A percentile compares a stretch with the other conserved stretches of the same genome.
Conservation (phyloP, 64 coral and sea anemone genomes). For the Catalaphyllia jardinei region DNA sequence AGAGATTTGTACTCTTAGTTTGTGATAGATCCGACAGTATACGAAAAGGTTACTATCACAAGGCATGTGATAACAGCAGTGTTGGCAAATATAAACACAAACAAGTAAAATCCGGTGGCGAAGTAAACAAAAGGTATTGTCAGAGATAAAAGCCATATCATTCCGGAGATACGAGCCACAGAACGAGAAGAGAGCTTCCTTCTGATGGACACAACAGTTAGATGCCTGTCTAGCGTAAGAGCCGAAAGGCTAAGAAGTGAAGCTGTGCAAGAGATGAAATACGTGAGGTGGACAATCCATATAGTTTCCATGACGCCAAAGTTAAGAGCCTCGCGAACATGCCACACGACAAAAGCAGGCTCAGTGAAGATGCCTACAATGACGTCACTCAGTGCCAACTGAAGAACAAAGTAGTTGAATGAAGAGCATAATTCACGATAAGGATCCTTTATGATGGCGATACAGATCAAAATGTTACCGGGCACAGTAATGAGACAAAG, state of each 20-base stretch:
- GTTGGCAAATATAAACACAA: constrained; percentile 80
- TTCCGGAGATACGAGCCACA: constrained; percentile 38
- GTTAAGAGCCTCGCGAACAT: constrained; percentile 45
- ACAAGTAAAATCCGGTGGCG: constrained; percentile 68
- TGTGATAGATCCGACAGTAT: constrained; percentile 76
- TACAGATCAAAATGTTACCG: constrained; percentile 57
- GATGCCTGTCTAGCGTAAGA: constrained; percentile 78
- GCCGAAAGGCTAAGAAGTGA: constrained; percentile 66
- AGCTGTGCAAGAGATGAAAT: constrained; percentile 66
- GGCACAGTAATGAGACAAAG: constrained; percentile 54
- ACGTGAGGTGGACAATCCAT: constrained; percentile 52
- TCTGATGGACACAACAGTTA: constrained; percentile 76
- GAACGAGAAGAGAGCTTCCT: constrained; percentile 47
- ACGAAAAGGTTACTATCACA: constrained; percentile 68
- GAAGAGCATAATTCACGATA: constrained; percentile 38
- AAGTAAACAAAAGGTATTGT: constrained; percentile 68
- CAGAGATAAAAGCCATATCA: constrained; percentile 70
- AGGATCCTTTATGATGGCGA: constrained; percentile 55
- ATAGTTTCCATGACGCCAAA: constrained; percentile 22
- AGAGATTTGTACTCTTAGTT: constrained; percentile 65
- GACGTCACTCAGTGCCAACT: constrained; percentile 57
- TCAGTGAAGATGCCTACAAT: constrained; percentile 60
- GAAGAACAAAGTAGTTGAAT: constrained; percentile 72
- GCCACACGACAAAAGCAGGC: constrained; percentile 38
- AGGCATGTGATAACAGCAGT: constrained; percentile 65